A percentile compares a stretch with the other conserved stretches of the same genome.
Evolutionary conservation across 2,888 invertebrate genomes (phyloP).

Genomic region (Zootermopsis nevadensis): DNA sequence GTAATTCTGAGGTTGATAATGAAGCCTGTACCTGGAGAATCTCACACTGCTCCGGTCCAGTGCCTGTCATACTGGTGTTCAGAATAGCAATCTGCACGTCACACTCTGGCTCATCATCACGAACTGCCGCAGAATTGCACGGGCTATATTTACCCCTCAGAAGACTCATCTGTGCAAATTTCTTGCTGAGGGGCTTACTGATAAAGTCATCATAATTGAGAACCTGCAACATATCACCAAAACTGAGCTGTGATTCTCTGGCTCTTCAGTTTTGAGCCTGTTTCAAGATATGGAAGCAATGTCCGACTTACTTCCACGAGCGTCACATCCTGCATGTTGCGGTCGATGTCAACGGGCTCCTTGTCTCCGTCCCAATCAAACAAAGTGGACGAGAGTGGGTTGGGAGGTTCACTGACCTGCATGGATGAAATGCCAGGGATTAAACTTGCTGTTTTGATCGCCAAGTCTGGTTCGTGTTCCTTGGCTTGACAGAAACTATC

Average conservation of each 20-base stretch:
- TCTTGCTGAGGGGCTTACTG: not conserved
- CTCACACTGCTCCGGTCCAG: conserved; percentile 34
- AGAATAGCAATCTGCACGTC: not conserved
- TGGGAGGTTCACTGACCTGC: not conserved
- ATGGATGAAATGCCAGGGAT: not conserved
- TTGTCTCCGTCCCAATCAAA: conserved; percentile 63
- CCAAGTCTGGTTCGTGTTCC: not conserved
- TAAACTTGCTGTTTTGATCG: not conserved
- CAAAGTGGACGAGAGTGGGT: not conserved
- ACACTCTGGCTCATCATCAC: not conserved
- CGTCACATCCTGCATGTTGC: conserved; percentile 55
- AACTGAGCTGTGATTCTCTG: not conserved
- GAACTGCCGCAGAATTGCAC: not conserved
- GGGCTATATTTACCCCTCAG: too few species aligned
- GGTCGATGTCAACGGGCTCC: conserved; percentile 77
- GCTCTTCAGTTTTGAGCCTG: not conserved
- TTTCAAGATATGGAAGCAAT: not conserved
- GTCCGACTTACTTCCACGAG: conserved; percentile 45
- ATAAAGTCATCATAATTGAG: conserved; percentile 39
- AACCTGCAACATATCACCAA: not conserved
- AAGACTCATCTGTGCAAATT: too few species aligned
- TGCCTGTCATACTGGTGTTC: not conserved
- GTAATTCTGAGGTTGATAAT: too few species aligned
- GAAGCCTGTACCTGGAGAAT: conserved; percentile 38
- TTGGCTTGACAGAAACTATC: not conserved